Evolutionary conservation across 2,113 vertebrate species (phyloP), one percentile per base, ranked within the genome.

Genomic region (Chaenocephalus aceratus): DNA sequence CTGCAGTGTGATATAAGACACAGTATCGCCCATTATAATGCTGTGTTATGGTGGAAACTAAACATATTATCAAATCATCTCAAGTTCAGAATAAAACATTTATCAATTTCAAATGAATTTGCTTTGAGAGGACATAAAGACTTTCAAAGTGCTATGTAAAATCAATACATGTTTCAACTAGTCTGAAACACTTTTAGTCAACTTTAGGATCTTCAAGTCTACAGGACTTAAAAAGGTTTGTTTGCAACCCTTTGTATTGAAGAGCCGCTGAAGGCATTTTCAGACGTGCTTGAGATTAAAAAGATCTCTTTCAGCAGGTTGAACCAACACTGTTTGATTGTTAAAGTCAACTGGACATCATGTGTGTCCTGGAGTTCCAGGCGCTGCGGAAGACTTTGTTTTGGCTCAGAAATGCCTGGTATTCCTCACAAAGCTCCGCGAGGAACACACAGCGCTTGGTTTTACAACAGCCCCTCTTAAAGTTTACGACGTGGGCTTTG

Each of bases 401-500:
- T 78, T 78, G 70, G 54, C 23, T 1, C 58, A 65, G 64, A 69
- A n/a, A 71, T 66, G 69, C 45, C 21, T 61, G 53, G 65, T 71
- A 5, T 59, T 76, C 52, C 18, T 57, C 8, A 36, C 45, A 10
- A 51, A 65, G 8, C 56, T 59, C 36, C 2, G 57, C 0, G 26
- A 60, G 12, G 57, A 41, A 59, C 58, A 75, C 77, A 15, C 61
- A 26, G 14, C 8, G 41, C 4, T 70, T 62, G 10, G 6, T 67
- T 89, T 88, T 89, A 88, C 21, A 56, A 78, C 0, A 15, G 36
- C 7, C 16, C 16, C 61, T 60, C 69, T 75, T 58, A 41, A 69
- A 72, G 48, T 83, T 87, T 87, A 86, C 63, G 30, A 61, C 48
- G 30, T 18, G 21, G 58, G 78, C 82, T 70, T 80, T 84, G 88